Conservation (phyloP, 2,888 invertebrate genomes). For the Liodrosophila aerea region DNA sequence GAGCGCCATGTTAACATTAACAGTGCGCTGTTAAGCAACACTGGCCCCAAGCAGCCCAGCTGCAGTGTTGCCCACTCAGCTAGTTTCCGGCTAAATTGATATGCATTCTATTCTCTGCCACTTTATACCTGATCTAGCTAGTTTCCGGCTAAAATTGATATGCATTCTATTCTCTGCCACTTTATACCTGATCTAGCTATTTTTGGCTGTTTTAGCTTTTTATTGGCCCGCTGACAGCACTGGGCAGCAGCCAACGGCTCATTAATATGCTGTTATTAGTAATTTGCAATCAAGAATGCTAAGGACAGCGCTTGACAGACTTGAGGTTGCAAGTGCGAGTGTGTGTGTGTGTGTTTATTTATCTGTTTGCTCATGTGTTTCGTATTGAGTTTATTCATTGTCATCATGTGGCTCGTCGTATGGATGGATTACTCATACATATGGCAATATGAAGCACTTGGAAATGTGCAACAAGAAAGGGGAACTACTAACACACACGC, state of each 20-base stretch:
- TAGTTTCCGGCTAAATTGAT: too few relatives aligned
- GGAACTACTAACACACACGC: constrained; percentile 21
- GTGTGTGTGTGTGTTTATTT: not conserved
- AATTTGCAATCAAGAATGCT: constrained; percentile 54
- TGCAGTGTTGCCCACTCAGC: too few relatives aligned
- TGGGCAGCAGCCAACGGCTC: constrained; percentile 9
- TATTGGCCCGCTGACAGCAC: constrained; percentile 20
- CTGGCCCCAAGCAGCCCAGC: too few relatives aligned
- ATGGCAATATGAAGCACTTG: constrained; percentile 22
- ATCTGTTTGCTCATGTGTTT: constrained; percentile 57
- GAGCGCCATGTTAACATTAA: constrained; percentile 13
- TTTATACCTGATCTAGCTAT: too few relatives aligned
- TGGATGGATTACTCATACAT: constrained; percentile 47
- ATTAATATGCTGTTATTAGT: constrained; percentile 53
- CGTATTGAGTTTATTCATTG: constrained; percentile 49
- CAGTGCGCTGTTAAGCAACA: constrained; percentile 52
- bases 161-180: too few relatives aligned
- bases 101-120: too few relatives aligned
- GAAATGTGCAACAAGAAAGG: constrained; percentile 54
- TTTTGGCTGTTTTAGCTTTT: too few relatives aligned
- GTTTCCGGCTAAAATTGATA: too few relatives aligned
- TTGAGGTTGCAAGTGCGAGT: constrained; percentile 12
- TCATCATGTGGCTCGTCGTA: constrained; percentile 50
- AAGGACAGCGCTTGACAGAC: constrained; percentile 25
- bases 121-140: too few relatives aligned